phyloP scores from a whole-genome alignment of 2,888 invertebrate genomes.

The Eupithecia abbreviata region DNA sequence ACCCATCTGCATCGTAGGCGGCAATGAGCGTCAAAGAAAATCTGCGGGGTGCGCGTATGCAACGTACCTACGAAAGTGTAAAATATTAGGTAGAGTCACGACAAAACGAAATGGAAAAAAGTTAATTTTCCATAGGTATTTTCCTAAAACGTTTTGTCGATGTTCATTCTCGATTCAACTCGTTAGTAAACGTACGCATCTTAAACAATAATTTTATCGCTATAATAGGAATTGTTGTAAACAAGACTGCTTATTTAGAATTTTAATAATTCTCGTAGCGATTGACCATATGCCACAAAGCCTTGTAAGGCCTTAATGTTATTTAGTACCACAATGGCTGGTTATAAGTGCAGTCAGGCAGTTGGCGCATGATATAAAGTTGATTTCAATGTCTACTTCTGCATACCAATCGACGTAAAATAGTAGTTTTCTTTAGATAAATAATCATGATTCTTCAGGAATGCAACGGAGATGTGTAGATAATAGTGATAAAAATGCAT shows the following conservation, averaged over 20 bases:
- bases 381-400: constrained; percentile 17
- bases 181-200: too few species aligned
- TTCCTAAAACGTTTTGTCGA: too few species aligned
- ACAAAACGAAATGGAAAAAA: too few species aligned
- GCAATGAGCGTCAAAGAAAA: too few species aligned
- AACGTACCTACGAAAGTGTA: too few species aligned
- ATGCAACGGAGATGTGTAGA: not conserved
- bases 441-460: constrained; percentile 16
- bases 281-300: constrained; percentile 52
- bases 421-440: constrained; percentile 17
- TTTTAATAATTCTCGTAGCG: not conserved
- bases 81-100: too few species aligned
- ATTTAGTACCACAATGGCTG: constrained; percentile 50
- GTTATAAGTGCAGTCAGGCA: constrained; percentile 45
- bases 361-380: not conserved
- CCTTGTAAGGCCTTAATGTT: constrained; percentile 54
- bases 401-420: constrained; percentile 16
- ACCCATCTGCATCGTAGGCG: too few species aligned
- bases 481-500: not conserved
- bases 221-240: constrained; percentile 44
- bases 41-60: too few species aligned
- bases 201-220: constrained; percentile 38
- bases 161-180: too few species aligned
- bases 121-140: too few species aligned
- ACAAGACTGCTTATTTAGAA: constrained; percentile 10